Conservation (phyloP, 2,888 invertebrate genomes). For the Glaucopsyche alexis region DNA sequence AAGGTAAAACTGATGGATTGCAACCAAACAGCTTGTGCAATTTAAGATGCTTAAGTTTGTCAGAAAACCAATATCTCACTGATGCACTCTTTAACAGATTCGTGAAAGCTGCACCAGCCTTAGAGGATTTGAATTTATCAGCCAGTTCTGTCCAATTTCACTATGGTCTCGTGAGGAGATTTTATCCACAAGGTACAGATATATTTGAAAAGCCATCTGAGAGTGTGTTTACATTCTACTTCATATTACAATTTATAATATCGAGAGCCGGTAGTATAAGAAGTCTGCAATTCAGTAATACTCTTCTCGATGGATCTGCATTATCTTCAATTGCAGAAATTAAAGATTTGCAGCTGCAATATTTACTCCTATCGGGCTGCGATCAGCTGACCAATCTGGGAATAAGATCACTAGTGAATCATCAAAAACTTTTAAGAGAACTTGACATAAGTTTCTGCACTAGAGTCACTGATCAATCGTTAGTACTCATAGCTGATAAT, state of each 20-base stretch:
- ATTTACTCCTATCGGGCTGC: slow-evolving; percentile 78
- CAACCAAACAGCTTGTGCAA: slow-evolving; percentile 68
- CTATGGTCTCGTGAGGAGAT: slow-evolving; percentile 82
- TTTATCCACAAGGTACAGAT: slow-evolving; percentile 78
- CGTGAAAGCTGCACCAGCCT: slow-evolving; percentile 78
- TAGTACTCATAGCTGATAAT: slow-evolving; percentile 80
- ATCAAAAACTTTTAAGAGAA: slow-evolving; percentile 77
- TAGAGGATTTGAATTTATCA: slow-evolving; percentile 82
- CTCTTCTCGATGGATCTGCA: slow-evolving; percentile 83
- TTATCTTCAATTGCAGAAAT: slow-evolving; percentile 78
- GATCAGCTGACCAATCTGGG: slow-evolving; percentile 82
- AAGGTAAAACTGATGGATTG: slow-evolving; percentile 78
- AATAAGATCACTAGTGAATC: slow-evolving; percentile 72
- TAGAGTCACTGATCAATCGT: slow-evolving; percentile 82
- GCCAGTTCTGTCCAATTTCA: slow-evolving; percentile 87
- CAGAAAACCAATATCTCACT: slow-evolving; percentile 85
- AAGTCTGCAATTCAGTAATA: slow-evolving; percentile 82
- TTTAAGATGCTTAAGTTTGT: slow-evolving; percentile 80
- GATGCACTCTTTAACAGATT: slow-evolving; percentile 86
- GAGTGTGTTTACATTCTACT: slow-evolving; percentile 85
- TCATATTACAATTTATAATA: slow-evolving; percentile 80
- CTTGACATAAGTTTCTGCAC: slow-evolving; percentile 83
- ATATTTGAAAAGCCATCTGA: slow-evolving; percentile 78
- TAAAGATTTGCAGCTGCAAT: slow-evolving; percentile 71
- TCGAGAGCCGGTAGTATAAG: slow-evolving; percentile 77